These are phyloP conservation scores for Ophonus ardosiacus DNA, from an alignment of 2,888 invertebrate species.

Conservation along the genomic window DNA sequence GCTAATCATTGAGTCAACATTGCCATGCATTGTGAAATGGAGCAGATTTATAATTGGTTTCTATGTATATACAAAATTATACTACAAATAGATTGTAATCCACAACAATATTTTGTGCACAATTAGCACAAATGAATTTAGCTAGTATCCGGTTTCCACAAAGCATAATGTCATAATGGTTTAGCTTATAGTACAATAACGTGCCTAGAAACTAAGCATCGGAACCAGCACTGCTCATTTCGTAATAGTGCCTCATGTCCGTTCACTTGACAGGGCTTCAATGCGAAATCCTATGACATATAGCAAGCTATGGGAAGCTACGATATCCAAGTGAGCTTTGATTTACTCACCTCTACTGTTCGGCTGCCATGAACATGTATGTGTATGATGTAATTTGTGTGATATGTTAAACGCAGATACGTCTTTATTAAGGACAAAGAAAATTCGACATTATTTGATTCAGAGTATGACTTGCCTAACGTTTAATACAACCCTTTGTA, in stretches of 20 bases:
- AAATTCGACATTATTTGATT: background rate
- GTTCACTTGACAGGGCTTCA: conserved; percentile 49
- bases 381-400: conserved; percentile 5
- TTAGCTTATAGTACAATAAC: background rate
- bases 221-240: conserved; percentile 33
- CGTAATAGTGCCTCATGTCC: conserved; percentile 14
- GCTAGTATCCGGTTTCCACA: background rate
- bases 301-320: conserved; percentile 29
- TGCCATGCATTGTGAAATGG: too few species aligned
- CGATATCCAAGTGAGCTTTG: conserved; percentile 45
- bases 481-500: background rate
- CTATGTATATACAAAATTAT: too few species aligned
- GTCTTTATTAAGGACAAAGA: background rate
- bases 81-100: background rate
- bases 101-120: background rate
- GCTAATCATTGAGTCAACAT: too few species aligned
- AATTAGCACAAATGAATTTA: background rate
- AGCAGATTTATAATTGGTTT: too few species aligned
- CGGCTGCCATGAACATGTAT: conserved; percentile 6
- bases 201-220: background rate
- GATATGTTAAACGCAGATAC: background rate
- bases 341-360: conserved; percentile 34
- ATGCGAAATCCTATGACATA: conserved; percentile 37
- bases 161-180: background rate
- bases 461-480: background rate